Conservation (phyloP, 2,113 vertebrate genomes). For the Lophius piscatorius region DNA sequence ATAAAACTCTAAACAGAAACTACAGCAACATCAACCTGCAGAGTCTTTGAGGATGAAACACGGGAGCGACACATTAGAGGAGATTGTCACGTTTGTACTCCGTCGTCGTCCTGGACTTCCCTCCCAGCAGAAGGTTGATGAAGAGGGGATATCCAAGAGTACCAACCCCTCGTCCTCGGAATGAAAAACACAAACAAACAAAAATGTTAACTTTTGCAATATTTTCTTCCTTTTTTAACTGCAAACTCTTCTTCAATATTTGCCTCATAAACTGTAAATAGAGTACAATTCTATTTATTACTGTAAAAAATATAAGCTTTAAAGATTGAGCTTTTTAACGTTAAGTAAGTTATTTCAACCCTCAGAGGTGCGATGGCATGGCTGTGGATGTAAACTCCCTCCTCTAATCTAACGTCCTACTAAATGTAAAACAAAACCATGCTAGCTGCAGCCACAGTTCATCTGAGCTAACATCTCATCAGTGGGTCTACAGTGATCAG, state of each 20-base stretch:
- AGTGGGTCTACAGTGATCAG: constrained; percentile 30
- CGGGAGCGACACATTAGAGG: constrained; percentile 40
- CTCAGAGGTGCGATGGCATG: constrained; percentile 17
- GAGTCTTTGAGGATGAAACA: constrained; percentile 42
- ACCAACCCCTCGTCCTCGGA: constrained; percentile 50
- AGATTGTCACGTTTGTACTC: constrained; percentile 18
- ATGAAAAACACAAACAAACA: constrained; percentile 47
- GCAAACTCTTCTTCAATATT: constrained; percentile 35
- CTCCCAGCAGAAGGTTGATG: constrained; percentile 27
- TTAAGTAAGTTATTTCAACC: constrained; percentile 56
- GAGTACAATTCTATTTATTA: constrained; percentile 72
- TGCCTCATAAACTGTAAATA: constrained; percentile 63
- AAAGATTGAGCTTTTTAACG: constrained; percentile 50
- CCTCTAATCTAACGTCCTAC: constrained; percentile 10
- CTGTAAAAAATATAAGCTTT: constrained; percentile 57
- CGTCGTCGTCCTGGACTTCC: constrained; percentile 40
- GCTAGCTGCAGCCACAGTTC: neutral
- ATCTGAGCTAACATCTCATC: neutral
- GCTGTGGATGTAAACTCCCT: constrained; percentile 29
- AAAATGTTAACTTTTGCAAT: constrained; percentile 30
- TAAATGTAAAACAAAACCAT: constrained; percentile 22
- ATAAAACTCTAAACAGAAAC: constrained; percentile 41
- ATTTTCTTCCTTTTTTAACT: constrained; percentile 51
- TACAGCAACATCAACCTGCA: constrained; percentile 43
- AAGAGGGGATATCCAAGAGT: constrained; percentile 43